phyloP scores from a whole-genome alignment of 1,140 invertebrate genomes.

The Drosophila rufa region DNA sequence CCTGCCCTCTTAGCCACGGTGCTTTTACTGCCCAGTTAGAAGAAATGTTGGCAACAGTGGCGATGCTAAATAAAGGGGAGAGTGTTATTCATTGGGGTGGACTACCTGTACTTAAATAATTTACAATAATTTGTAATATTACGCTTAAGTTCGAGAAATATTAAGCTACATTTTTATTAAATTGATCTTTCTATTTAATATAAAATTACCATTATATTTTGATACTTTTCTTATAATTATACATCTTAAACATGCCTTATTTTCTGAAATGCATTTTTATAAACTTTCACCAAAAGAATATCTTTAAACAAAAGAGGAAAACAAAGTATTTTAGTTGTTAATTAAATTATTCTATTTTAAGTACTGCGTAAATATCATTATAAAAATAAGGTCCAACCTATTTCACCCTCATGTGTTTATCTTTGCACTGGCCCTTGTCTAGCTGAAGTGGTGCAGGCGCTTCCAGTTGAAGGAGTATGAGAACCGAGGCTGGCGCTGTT shows the following conservation, averaged over 20 bases:
- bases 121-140: too few relatives aligned
- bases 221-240: too few relatives aligned
- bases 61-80: constrained; percentile 11
- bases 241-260: too few relatives aligned
- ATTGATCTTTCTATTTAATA: too few relatives aligned
- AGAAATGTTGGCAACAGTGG: constrained; percentile 58
- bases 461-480: not conserved
- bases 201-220: too few relatives aligned
- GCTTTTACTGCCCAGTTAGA: constrained; percentile 55
- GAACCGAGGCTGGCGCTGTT: constrained; percentile 29
- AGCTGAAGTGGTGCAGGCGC: constrained; percentile 66
- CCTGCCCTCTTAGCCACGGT: not conserved
- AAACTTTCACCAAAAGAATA: not conserved
- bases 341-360: too few relatives aligned
- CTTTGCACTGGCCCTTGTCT: constrained; percentile 77
- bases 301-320: not conserved
- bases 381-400: not conserved
- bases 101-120: constrained; percentile 8
- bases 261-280: not conserved
- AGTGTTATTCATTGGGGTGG: constrained; percentile 31
- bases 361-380: too few relatives aligned
- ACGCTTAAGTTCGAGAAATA: too few relatives aligned
- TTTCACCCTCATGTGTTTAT: constrained; percentile 67
- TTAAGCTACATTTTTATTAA: not conserved
- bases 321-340: not conserved